A percentile compares a stretch with the other conserved stretches of the same genome.
Conservation (phyloP, 1,140 invertebrate species). For the Brachionus calyciflorus region DNA sequence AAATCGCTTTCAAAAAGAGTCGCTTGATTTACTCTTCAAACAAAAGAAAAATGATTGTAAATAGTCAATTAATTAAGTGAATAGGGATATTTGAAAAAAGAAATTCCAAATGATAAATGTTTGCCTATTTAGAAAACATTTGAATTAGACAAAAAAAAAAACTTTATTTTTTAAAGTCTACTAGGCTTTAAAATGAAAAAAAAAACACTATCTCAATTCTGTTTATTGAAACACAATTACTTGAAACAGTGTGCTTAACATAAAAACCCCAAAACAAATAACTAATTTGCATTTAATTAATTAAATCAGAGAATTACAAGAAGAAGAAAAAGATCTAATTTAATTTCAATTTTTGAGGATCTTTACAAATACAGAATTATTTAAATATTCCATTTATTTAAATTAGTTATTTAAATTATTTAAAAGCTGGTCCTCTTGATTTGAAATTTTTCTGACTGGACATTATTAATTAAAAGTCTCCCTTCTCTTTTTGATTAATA, state of each 20-base stretch:
- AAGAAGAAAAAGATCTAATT: too few relatives aligned
- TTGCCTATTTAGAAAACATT: slow-evolving; percentile 7
- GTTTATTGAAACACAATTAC: background rate
- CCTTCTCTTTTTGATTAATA: too few relatives aligned
- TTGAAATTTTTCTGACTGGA: background rate
- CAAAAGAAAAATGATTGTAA: slow-evolving; percentile 1
- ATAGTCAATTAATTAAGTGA: slow-evolving; percentile 39
- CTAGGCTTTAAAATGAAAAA: too few relatives aligned
- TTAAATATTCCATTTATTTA: too few relatives aligned
- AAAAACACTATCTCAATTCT: background rate
- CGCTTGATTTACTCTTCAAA: slow-evolving; percentile 28
- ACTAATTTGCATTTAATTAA: slow-evolving; percentile 38
- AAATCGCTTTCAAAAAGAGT: too few relatives aligned
- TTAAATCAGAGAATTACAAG: too few relatives aligned
- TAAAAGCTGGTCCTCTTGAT: too few relatives aligned
- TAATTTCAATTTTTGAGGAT: too few relatives aligned
- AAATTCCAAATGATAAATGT: slow-evolving; percentile 37
- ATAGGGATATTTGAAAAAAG: background rate
- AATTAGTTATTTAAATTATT: too few relatives aligned
- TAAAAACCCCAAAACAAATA: background rate
- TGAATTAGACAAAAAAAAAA: too few relatives aligned
- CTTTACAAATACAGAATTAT: too few relatives aligned
- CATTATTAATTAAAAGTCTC: background rate
- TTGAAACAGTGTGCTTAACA: slow-evolving; percentile 12
- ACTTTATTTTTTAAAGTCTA: too few relatives aligned